These are phyloP conservation scores for Elymnias hypermnestra DNA, from an alignment of 1,140 invertebrate genomes.

Conservation along the genomic window DNA sequence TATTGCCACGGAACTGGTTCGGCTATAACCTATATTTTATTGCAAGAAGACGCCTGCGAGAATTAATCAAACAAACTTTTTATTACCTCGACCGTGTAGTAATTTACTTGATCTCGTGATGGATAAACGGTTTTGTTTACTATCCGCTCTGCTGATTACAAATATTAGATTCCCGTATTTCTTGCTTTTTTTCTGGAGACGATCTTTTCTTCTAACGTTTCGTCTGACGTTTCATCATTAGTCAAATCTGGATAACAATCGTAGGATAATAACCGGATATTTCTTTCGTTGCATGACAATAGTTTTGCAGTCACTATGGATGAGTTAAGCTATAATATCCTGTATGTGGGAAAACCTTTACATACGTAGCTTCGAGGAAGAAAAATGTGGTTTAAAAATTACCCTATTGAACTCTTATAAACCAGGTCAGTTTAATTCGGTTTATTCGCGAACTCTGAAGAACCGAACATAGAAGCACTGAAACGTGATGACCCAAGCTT, in stretches of 20 bases:
- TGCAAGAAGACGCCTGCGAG: slow-evolving; percentile 10
- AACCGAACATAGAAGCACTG: no score
- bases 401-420: no score
- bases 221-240: slow-evolving; percentile 13
- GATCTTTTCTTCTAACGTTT: slow-evolving; percentile 17
- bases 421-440: no score
- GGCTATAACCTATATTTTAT: slow-evolving; percentile 13
- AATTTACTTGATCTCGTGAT: slow-evolving; percentile 11
- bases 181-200: slow-evolving; percentile 16
- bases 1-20: not conserved
- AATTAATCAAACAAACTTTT: slow-evolving; percentile 23
- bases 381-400: no score
- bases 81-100: slow-evolving; percentile 14
- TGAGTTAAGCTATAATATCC: not conserved
- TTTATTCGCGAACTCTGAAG: no score
- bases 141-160: slow-evolving; percentile 19
- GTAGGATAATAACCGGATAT: slow-evolving; percentile 9
- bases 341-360: no score
- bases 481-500: no score
- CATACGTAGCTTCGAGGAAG: no score
- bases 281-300: slow-evolving; percentile 5
- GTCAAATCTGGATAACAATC: slow-evolving; percentile 17
- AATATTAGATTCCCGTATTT: slow-evolving; percentile 17
- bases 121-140: slow-evolving; percentile 20
- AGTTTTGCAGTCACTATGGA: not conserved